Conservation (phyloP, 2,113 vertebrate species). For the Hyperopisus bebe region DNA sequence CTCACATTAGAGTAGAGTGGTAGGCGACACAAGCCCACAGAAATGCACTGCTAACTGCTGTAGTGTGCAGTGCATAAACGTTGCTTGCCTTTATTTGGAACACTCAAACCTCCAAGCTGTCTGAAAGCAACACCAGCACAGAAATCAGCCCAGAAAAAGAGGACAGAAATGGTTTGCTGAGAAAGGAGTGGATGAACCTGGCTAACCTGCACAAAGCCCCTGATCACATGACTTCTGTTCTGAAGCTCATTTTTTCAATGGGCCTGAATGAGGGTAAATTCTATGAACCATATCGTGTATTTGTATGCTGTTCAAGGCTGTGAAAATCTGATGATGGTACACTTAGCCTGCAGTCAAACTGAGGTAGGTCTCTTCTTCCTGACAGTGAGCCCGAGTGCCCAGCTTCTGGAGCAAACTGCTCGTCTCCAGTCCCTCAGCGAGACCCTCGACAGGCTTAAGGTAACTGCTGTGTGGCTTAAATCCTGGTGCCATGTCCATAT, state of each 20-base stretch:
- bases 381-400: conserved; percentile 63
- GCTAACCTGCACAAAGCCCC: neutral
- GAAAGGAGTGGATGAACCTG: neutral
- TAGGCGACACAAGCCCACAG: neutral
- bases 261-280: neutral
- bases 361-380: neutral
- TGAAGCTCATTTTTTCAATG: neutral
- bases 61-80: neutral
- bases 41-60: neutral
- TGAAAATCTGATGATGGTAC: neutral
- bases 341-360: neutral
- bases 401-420: conserved; percentile 77
- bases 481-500: neutral
- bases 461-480: conserved; percentile 29
- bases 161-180: neutral
- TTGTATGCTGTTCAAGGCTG: neutral
- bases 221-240: neutral
- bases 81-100: neutral
- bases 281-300: neutral
- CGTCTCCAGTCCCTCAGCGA: conserved; percentile 70
- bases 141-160: neutral
- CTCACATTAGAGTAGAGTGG: neutral
- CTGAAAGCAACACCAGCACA: neutral
- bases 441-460: conserved; percentile 76
- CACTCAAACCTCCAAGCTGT: neutral